Base-by-base conservation (phyloP, 2,113 vertebrate species). In the Dunckerocampus dactyliophorus region DNA sequence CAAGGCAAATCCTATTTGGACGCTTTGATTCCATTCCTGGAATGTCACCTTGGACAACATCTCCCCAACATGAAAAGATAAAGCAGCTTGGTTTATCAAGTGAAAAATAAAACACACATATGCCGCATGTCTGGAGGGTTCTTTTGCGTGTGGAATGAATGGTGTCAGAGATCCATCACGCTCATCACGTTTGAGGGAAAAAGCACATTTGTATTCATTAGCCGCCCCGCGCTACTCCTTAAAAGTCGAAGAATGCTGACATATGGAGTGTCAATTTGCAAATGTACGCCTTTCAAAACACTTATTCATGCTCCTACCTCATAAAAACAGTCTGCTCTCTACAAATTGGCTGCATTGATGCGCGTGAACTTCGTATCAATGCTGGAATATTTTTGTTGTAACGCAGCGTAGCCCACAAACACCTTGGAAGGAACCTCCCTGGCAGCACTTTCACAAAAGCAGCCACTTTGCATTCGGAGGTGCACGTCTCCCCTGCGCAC, bases 141-240 rank as follows among this genome's bases (percentile, higher is more conserved):
- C n/a, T n/a, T n/a, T n/a, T n/a, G n/a, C n/a, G n/a, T n/a, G 52
- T 61, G 55, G 45, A 59, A 70, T 54, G 64, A 47, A 55, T 74
- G 1, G 64, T 63, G 72, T 82, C 77, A 83, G 72, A 73, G 65
- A 86, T 86, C 86, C 82, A 83, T 87, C 82, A 82, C 67, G 4
- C 6, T 75, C 80, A 77, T 86, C 76, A 82, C 24, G 24, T 28
- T 28, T 2, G 24, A 3, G 24, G 24, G 76, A 80, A 75, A 76
- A 70, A 64, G 67, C 82, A 75, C 74, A 85, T 88, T 72, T 77
- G 77, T 83, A 88, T 80, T 78, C 71, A 82, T 84, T 87, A 75
- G 82, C 61, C 67, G 58, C n/a, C n/a, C n/a, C n/a, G n/a, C n/a
- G n/a, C n/a, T n/a, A n/a, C n/a, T n/a, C n/a, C 47, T 65, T 47